Conservation (phyloP, 2,113 vertebrate genomes). For the Felis catus region DNA sequence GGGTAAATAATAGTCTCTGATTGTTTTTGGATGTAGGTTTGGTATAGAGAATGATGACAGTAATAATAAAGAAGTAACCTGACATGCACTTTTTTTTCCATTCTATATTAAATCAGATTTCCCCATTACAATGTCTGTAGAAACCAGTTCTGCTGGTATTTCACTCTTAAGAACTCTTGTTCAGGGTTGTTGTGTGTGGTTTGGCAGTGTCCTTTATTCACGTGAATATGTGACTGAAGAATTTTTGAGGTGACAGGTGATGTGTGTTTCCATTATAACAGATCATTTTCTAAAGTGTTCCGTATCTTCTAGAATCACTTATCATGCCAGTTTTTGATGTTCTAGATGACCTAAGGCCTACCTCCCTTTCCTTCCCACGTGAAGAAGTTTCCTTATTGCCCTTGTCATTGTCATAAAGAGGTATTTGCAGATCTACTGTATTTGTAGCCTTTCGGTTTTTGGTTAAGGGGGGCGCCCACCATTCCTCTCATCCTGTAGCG, state of each 20-base stretch:
- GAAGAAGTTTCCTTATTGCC: constrained; percentile 20
- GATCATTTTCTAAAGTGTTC: constrained; percentile 9
- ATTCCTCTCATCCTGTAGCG: not conserved
- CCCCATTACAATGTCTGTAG: not conserved
- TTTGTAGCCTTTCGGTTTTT: not conserved
- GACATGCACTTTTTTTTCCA: not conserved
- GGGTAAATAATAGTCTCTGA: not conserved
- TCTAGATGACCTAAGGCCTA: not conserved
- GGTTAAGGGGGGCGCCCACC: not conserved
- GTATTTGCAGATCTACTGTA: not conserved
- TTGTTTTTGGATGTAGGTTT: constrained; percentile 21
- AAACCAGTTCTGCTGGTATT: not conserved
- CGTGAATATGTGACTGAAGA: not conserved
- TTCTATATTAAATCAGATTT: not conserved
- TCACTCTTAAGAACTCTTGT: constrained; percentile 10
- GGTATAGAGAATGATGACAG: not conserved
- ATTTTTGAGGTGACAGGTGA: constrained; percentile 29
- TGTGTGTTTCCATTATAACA: constrained; percentile 1
- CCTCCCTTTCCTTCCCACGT: not conserved
- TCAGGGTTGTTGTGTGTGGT: not conserved
- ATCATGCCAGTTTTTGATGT: not conserved
- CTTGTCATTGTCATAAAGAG: not conserved
- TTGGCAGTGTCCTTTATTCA: not conserved
- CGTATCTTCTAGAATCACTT: not conserved
- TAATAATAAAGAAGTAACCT: not conserved